Base-by-base conservation (phyloP, 1,140 invertebrate species). In the Agrypnia vestita region DNA sequence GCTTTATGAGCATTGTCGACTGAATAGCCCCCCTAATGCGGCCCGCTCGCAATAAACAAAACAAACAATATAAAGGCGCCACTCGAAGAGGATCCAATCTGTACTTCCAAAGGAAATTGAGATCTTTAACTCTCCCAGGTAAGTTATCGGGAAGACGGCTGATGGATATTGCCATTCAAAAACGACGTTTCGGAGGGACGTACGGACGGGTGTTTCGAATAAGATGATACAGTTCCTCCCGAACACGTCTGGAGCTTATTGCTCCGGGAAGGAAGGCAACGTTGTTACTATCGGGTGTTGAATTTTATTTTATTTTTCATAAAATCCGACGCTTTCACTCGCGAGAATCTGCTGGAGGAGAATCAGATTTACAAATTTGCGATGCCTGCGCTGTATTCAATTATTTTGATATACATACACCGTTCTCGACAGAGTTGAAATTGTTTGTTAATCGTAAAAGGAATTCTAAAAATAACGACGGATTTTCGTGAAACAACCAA, bases 231-330 rank as follows among this genome's bases (percentile, higher is more conserved):
- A 64, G 25, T 64, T 64, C 61, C 21, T 64, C 4, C 25, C 10
- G 61, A 64, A 64, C 61, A 35, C 61, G 61, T 64, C 61, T 64
- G 61, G 35, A 9, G 61, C 61, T 64, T 64, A 64, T 64, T 64
- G 61, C 61, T 64, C 17, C 11, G 61, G 35, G 19, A 35, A 64
- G 61, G 25, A 35, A 64, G 61, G 61, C 35, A 35, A 35, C 25
- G 21, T 25, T 64, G 61, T 25, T 17, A 19, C 55, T 59, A 59
- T 59, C 55, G 21, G 61, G 61, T 43, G 61, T 64, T 64, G 61
- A 43, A 64, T 64, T 64, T 64, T 64, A 64, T 64, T 64, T 64
- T 64, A 64, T 64, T 64, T 64, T 64, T 64, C 61, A 64, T 64
- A 64, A 64, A 64, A 64, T 43, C 6, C 19, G 25, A 64, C n/a